These are phyloP conservation scores for Dicrostonyx torquatus DNA, from an alignment of 2,797 vertebrate species.

Conservation along the genomic window DNA sequence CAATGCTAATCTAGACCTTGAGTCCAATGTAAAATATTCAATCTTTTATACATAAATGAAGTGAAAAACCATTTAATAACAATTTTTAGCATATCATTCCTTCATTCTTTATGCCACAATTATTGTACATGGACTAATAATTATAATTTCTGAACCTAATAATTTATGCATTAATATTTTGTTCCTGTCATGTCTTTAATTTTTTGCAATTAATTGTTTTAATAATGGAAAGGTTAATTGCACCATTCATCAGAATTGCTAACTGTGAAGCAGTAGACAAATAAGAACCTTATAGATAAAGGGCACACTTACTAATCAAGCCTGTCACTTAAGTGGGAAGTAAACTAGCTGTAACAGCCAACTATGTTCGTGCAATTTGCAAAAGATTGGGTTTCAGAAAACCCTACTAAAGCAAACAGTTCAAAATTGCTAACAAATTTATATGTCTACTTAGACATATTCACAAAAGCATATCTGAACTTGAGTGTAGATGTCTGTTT, in stretches of 20 bases:
- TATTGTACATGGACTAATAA: slow-evolving; percentile 84
- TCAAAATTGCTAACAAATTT: slow-evolving; percentile 35
- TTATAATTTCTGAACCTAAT: slow-evolving; percentile 85
- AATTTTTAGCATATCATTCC: slow-evolving; percentile 79
- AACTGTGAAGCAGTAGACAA: slow-evolving; percentile 83
- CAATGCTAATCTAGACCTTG: slow-evolving; percentile 24
- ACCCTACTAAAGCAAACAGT: background rate
- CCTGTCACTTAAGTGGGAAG: slow-evolving; percentile 77
- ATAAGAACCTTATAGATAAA: slow-evolving; percentile 84
- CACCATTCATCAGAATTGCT: slow-evolving; percentile 85
- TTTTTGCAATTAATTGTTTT: slow-evolving; percentile 88
- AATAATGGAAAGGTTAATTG: slow-evolving; percentile 87
- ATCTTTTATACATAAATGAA: slow-evolving; percentile 70
- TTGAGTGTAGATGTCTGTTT: background rate
- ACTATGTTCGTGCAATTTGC: slow-evolving; percentile 57
- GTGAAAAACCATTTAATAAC: slow-evolving; percentile 69
- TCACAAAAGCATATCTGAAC: background rate
- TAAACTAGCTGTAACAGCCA: slow-evolving; percentile 7
- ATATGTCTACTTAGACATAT: background rate
- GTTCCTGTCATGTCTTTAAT: slow-evolving; percentile 85
- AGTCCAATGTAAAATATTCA: slow-evolving; percentile 54
- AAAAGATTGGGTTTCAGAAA: slow-evolving; percentile 42
- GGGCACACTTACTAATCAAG: slow-evolving; percentile 79
- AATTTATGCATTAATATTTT: slow-evolving; percentile 87
- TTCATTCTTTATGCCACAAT: slow-evolving; percentile 84